Evolutionary conservation across 2,888 invertebrate species (phyloP).

Genomic region (Cryptus armator): DNA sequence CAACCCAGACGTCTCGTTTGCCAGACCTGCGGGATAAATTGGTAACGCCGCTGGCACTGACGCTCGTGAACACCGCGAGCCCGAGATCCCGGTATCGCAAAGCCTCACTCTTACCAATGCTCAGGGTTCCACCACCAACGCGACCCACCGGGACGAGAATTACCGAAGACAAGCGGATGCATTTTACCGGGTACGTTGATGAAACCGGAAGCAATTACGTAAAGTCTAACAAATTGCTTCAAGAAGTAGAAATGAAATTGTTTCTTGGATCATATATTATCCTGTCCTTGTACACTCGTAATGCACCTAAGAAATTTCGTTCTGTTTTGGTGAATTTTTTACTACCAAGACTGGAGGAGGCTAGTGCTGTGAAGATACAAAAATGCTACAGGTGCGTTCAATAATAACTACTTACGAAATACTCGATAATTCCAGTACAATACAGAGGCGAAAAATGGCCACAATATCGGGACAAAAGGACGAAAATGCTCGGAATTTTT

Average conservation of each 20-base stretch:
- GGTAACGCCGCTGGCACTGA: slow-evolving; percentile 67
- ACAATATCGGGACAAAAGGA: no score
- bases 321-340: slow-evolving; percentile 8
- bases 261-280: not conserved
- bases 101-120: not conserved
- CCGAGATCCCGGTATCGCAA: slow-evolving; percentile 1
- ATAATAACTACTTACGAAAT: not conserved
- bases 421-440: no score
- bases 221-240: not conserved
- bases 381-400: slow-evolving; percentile 78
- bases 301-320: no score
- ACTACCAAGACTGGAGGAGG: slow-evolving; percentile 62
- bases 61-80: not conserved
- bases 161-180: slow-evolving; percentile 20
- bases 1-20: slow-evolving; percentile 75
- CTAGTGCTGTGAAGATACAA: slow-evolving; percentile 78
- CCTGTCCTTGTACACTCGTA: not conserved
- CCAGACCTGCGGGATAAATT: slow-evolving; percentile 76
- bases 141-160: not conserved
- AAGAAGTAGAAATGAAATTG: not conserved
- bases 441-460: no score
- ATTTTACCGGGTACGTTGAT: slow-evolving; percentile 39
- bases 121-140: not conserved
- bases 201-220: slow-evolving; percentile 5
- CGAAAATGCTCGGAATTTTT: no score